Evolutionary conservation across 2,888 invertebrate genomes (phyloP).

Genomic region (Idaea straminata): DNA sequence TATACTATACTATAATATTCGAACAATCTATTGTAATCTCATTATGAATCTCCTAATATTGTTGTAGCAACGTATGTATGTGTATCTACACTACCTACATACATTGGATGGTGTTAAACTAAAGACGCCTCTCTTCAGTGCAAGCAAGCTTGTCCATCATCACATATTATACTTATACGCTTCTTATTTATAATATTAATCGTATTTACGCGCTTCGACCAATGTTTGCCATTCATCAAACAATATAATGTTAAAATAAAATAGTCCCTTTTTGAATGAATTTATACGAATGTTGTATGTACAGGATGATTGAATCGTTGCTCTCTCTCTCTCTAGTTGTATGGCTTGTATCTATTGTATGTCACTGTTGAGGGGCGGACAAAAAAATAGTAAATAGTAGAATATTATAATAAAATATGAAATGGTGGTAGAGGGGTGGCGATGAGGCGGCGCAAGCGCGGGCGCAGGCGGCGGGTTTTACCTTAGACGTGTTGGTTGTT

Average conservation of each 20-base stretch:
- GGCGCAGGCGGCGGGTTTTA: slow-evolving; percentile 46
- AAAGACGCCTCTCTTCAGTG: slow-evolving; percentile 40
- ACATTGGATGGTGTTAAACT: slow-evolving; percentile 72
- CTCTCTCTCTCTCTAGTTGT: slow-evolving; percentile 29
- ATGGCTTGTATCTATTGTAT: slow-evolving; percentile 14
- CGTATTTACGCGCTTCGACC: slow-evolving; percentile 6
- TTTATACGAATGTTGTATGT: slow-evolving; percentile 20
- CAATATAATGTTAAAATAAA: slow-evolving; percentile 18
- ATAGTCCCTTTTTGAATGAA: slow-evolving; percentile 22
- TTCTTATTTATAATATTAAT: slow-evolving; percentile 4
- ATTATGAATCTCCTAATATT: slow-evolving; percentile 67
- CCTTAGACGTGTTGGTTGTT: slow-evolving; percentile 38
- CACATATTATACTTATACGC: slow-evolving; percentile 12
- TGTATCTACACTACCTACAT: slow-evolving; percentile 53
- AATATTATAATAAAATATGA: slow-evolving; percentile 49
- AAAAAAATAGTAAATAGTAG: slow-evolving; percentile 70
- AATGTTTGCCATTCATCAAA: slow-evolving; percentile 17
- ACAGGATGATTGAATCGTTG: slow-evolving; percentile 14
- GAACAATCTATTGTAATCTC: slow-evolving; percentile 59
- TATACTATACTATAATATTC: slow-evolving; percentile 57
- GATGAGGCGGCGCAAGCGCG: slow-evolving; percentile 25
- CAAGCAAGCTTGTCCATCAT: slow-evolving; percentile 21
- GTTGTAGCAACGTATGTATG: too few relatives aligned
- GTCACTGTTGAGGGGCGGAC: slow-evolving; percentile 38
- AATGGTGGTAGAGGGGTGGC: slow-evolving; percentile 35